A percentile compares a stretch with the other conserved stretches of the same genome.
phyloP scores from a whole-genome alignment of 2,888 invertebrate genomes.

The Temnothorax unifasciatus region DNA sequence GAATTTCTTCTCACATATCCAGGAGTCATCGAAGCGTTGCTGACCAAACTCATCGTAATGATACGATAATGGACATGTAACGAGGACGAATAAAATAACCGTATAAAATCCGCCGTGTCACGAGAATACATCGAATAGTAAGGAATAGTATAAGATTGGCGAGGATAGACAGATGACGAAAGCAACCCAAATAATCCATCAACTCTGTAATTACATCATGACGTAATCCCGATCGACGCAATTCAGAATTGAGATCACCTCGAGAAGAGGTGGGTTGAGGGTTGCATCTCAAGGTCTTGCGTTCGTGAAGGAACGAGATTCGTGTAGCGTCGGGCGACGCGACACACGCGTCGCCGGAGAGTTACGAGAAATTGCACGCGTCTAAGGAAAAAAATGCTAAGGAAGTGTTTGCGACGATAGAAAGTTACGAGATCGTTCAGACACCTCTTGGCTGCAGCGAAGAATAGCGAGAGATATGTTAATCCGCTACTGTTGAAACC shows the following conservation, averaged over 20 bases:
- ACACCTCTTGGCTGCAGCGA: not conserved
- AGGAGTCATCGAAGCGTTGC: slow-evolving; percentile 46
- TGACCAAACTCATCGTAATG: not conserved
- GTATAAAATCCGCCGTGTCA: slow-evolving; percentile 16
- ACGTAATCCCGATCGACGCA: slow-evolving; percentile 43
- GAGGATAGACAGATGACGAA: slow-evolving; percentile 41
- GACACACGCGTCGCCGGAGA: not conserved
- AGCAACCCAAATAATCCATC: slow-evolving; percentile 36
- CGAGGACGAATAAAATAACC: not conserved
- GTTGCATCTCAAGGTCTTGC: slow-evolving; percentile 62
- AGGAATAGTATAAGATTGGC: not conserved
- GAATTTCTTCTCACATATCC: slow-evolving; percentile 62
- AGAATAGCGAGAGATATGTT: slow-evolving; percentile 14
- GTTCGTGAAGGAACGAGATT: not conserved
- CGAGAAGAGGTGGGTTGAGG: slow-evolving; percentile 52
- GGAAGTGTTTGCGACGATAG: not conserved
- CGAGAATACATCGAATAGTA: not conserved
- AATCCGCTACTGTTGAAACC: slow-evolving; percentile 24
- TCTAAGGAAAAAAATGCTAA: slow-evolving; percentile 1
- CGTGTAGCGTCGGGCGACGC: too few relatives aligned
- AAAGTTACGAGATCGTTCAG: slow-evolving; percentile 6
- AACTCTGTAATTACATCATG: slow-evolving; percentile 44
- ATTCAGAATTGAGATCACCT: slow-evolving; percentile 43
- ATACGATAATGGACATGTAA: slow-evolving; percentile 1
- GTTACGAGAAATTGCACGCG: not conserved